Evolutionary conservation across 1,140 invertebrate genomes (phyloP).

Genomic region (Mylabris phalerata): DNA sequence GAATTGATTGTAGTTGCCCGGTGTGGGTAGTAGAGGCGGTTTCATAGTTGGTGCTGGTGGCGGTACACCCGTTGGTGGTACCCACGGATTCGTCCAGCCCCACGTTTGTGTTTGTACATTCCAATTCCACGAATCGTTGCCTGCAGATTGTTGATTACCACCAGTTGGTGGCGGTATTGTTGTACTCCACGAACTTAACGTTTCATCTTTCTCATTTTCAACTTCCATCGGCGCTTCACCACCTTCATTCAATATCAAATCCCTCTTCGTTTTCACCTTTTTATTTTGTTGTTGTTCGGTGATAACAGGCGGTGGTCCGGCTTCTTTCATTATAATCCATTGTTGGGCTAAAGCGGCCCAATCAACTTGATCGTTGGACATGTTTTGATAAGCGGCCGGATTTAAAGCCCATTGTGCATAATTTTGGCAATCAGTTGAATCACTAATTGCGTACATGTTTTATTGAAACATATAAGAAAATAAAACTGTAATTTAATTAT

Average conservation of each 20-base stretch:
- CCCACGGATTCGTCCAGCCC: slow-evolving; percentile 47
- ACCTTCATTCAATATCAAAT: slow-evolving; percentile 46
- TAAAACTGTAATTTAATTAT: background rate
- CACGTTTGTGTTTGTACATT: slow-evolving; percentile 39
- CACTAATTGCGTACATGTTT: slow-evolving; percentile 37
- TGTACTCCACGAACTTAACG: slow-evolving; percentile 5
- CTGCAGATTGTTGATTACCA: slow-evolving; percentile 34
- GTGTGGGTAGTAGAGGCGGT: slow-evolving; percentile 40
- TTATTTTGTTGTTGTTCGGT: slow-evolving; percentile 43
- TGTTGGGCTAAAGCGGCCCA: slow-evolving; percentile 94
- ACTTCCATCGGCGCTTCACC: slow-evolving; percentile 83
- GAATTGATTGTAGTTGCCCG: slow-evolving; percentile 43
- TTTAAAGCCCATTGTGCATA: slow-evolving; percentile 70
- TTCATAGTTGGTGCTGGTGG: slow-evolving; percentile 40
- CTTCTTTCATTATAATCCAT: slow-evolving; percentile 96
- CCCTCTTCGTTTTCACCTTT: slow-evolving; percentile 28
- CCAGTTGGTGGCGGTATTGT: slow-evolving; percentile 27
- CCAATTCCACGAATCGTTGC: slow-evolving; percentile 34
- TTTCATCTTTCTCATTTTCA: slow-evolving; percentile 58
- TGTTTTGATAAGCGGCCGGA: slow-evolving; percentile 53
- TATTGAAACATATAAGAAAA: background rate
- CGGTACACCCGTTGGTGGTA: slow-evolving; percentile 39
- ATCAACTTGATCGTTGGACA: slow-evolving; percentile 65
- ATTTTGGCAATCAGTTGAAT: slow-evolving; percentile 43
- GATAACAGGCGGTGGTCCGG: slow-evolving; percentile 44